Evolutionary conservation across 1,140 invertebrate genomes (phyloP).

Genomic region (Panulirus ornatus): DNA sequence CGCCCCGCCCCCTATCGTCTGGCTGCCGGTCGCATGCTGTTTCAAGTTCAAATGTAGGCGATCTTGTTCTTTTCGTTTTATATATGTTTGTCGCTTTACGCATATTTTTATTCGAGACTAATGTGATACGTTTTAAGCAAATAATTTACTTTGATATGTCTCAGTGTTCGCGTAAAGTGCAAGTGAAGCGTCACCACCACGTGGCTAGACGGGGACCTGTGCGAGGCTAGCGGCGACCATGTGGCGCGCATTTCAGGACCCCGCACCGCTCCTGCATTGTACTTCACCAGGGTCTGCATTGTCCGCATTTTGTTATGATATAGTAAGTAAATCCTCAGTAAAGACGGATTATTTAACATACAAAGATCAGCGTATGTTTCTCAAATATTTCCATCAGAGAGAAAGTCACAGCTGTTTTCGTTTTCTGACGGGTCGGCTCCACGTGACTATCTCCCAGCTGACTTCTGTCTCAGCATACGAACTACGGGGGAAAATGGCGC

Average conservation of each 20-base stretch:
- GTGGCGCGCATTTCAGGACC: slow-evolving; percentile 65
- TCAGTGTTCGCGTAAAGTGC: too few species aligned
- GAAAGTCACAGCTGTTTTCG: slow-evolving; percentile 28
- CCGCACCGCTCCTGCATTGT: slow-evolving; percentile 64
- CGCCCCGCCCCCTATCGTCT: slow-evolving; percentile 23
- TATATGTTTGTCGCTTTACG: too few species aligned
- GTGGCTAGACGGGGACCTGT: slow-evolving; percentile 34
- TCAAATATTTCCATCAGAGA: neutral
- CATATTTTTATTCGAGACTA: too few species aligned
- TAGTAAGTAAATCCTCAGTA: neutral
- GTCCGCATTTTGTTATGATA: slow-evolving; percentile 28
- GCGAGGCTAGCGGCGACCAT: slow-evolving; percentile 64
- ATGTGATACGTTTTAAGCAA: too few species aligned
- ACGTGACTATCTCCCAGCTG: slow-evolving; percentile 34
- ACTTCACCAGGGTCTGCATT: slow-evolving; percentile 48
- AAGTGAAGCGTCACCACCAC: slow-evolving; percentile 29
- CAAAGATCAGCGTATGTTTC: neutral
- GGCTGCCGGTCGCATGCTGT: neutral
- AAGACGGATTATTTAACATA: neutral
- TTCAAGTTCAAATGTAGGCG: neutral
- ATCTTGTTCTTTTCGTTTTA: too few species aligned
- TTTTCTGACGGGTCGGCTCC: slow-evolving; percentile 23
- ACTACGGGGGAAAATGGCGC: slow-evolving; percentile 40
- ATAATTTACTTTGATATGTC: too few species aligned
- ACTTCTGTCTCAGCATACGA: neutral